phyloP scores from a whole-genome alignment of 2,113 vertebrate genomes.

The Glaucidium brasilianum region DNA sequence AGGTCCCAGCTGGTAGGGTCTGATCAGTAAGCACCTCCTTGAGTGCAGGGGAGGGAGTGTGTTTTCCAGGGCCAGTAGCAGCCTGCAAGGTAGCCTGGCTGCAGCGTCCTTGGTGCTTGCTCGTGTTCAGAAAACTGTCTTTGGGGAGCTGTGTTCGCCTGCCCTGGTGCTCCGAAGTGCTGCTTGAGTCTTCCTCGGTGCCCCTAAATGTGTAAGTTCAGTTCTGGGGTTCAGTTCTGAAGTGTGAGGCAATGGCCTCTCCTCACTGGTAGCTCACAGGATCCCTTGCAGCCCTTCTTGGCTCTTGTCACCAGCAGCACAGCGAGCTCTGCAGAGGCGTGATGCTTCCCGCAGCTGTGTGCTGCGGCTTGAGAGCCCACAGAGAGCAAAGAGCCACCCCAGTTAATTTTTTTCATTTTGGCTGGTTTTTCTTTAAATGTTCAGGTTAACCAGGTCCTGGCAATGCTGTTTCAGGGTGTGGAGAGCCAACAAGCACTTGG shows the following conservation, averaged over 20 bases:
- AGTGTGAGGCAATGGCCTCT: background rate
- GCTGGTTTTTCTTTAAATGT: background rate
- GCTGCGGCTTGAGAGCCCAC: background rate
- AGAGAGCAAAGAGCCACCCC: background rate
- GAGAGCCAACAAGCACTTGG: background rate
- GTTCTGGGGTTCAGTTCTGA: background rate
- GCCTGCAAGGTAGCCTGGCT: background rate
- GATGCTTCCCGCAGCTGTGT: background rate
- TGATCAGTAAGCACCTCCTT: background rate
- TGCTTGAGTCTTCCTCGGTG: background rate
- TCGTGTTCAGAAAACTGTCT: fast-evolving
- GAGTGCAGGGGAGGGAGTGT: background rate
- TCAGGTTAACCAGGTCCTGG: background rate
- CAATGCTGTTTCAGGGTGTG: background rate
- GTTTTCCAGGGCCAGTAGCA: background rate
- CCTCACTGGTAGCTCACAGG: background rate
- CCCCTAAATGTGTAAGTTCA: background rate
- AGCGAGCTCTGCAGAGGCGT: fast-evolving
- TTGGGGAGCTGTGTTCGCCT: background rate
- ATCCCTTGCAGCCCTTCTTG: background rate
- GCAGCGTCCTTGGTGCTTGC: background rate
- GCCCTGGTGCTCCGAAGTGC: background rate
- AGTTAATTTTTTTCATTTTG: background rate
- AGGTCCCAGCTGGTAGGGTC: background rate
- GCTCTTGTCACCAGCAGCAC: fast-evolving